Conservation (phyloP, 1,140 invertebrate species). For the Bactericera cockerelli region DNA sequence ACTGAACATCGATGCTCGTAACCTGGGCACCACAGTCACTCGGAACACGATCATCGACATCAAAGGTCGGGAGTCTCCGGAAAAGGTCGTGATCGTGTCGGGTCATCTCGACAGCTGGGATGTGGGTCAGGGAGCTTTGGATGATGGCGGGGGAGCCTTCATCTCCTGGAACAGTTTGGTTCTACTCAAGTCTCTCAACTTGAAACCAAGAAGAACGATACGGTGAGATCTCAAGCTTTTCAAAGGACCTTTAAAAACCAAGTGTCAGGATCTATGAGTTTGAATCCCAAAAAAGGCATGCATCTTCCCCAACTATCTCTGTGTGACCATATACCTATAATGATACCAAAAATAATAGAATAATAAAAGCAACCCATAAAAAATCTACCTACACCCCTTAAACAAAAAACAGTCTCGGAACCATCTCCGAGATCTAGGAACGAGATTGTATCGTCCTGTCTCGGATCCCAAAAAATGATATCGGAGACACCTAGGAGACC, state of each 20-base stretch:
- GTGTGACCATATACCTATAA: too few species aligned
- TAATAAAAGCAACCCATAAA: too few species aligned
- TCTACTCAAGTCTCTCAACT: constrained; percentile 46
- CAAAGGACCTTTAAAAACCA: not conserved
- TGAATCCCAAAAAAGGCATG: too few species aligned
- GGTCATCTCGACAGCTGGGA: constrained; percentile 84
- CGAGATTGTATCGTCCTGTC: too few species aligned
- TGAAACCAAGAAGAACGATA: constrained; percentile 54
- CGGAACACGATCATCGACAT: constrained; percentile 61
- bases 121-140: constrained; percentile 76
- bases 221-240: constrained; percentile 29
- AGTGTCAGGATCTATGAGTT: too few species aligned
- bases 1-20: constrained; percentile 39
- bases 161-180: constrained; percentile 61
- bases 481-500: too few species aligned
- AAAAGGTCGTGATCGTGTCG: constrained; percentile 59
- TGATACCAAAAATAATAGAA: too few species aligned
- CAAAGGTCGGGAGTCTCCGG: constrained; percentile 36
- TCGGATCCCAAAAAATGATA: too few species aligned
- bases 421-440: too few species aligned
- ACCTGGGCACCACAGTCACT: constrained; percentile 36
- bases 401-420: too few species aligned
- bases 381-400: too few species aligned
- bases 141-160: constrained; percentile 69
- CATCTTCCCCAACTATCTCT: too few species aligned